Evolutionary conservation across 2,888 invertebrate species (phyloP), one percentile per base, ranked within the genome.

Genomic region (Leucoptera coffeella): DNA sequence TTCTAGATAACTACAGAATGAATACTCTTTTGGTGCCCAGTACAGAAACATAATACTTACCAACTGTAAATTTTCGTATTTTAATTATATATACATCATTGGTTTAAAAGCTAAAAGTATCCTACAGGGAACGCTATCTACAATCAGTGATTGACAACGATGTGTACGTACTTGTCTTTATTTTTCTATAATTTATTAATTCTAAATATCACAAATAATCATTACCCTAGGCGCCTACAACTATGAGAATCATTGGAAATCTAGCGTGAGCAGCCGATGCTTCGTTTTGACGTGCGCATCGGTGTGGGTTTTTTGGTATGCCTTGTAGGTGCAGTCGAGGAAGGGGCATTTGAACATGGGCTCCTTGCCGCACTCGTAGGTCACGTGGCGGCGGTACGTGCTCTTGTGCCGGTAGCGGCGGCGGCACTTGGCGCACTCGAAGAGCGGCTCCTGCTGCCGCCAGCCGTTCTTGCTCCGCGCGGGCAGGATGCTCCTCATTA

Each of bases 391-490:
- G 43, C 79, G 73, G 40, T 85, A 74, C 13, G 83, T 81, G 39
- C 80, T 80, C 55, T 81, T 80, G 59, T 81, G 82, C 36, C 81
- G 78, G 54, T 86, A 86, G 40, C 78, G 78, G 48, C 82, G 77
- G 44, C 79, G 77, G 50, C 86, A 85, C 37, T 75, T 77, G 33
- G 74, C 74, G 47, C 85, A 79, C 38, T 75, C 69, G 32, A 55
- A 71, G 28, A 54, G 53, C 35, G 6, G 6, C 9, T 67, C 64
- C n/a, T n/a, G n/a, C 26, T 59, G 61, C 4, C 65, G 57, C 65
- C 69, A 67, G 42, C 54, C 69, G 41, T 64, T 65, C 52, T 69
- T 69, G 34, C 64, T 62, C 55, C 69, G 71, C 58, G 67, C 64
- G 36, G 64, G 69, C 43, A 67, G 51, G 40, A 69, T 59, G 36